Conservation (phyloP, 1,140 invertebrate species). For the Pemphigus obesinymphae region DNA sequence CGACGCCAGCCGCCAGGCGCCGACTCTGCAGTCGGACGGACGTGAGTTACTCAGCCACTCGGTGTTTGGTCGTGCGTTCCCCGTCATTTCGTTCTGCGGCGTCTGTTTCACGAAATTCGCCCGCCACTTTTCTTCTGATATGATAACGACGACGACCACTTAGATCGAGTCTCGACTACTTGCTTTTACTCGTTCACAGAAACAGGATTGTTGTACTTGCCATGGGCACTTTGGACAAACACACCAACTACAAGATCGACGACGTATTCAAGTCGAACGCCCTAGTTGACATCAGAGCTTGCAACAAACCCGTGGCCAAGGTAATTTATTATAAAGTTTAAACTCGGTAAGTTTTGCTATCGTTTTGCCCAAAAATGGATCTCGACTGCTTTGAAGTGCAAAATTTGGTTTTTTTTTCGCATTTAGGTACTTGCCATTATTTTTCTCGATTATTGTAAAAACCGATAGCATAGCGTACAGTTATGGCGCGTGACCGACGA, state of each 20-base stretch:
- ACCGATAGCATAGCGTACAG: neutral
- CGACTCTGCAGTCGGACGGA: neutral
- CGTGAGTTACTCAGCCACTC: neutral
- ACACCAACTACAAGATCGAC: conserved; percentile 6
- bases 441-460: too few species aligned
- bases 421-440: too few species aligned
- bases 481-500: neutral
- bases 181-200: too few species aligned
- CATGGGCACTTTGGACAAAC: conserved; percentile 27
- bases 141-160: neutral
- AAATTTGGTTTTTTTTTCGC: neutral
- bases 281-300: conserved; percentile 55
- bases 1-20: neutral
- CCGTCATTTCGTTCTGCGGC: neutral
- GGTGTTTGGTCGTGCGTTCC: neutral
- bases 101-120: neutral
- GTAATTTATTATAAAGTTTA: conserved; percentile 47
- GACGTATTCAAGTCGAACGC: conserved; percentile 43
- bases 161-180: neutral
- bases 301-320: conserved; percentile 55
- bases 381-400: too few species aligned
- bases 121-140: neutral
- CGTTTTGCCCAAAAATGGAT: neutral
- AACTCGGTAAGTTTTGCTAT: neutral
- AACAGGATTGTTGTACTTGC: neutral